Evolutionary conservation across 2,888 invertebrate genomes (phyloP), one percentile per base, ranked within the genome.

Genomic region (Lithophane semibrunnea): DNA sequence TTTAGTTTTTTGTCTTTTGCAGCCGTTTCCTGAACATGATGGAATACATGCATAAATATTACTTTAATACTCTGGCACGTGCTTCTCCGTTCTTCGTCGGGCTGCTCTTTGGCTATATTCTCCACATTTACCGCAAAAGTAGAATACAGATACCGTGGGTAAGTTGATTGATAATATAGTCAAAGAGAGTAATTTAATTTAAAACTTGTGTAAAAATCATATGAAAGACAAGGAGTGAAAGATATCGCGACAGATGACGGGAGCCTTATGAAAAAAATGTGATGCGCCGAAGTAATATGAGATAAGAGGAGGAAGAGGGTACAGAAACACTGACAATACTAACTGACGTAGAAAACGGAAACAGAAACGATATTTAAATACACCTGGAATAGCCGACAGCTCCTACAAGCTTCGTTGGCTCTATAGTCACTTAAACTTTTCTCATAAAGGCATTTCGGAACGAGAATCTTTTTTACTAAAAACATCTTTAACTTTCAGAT

Each of bases 71-170:
- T 5, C 63, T 94, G 16, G 89, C 91, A 0, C 85, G 94, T 65
- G 90, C 90, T 4, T 85, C 93, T 0, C 93, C 94, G 0, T 93
- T 93, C 79, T 92, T 93, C 49, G 92, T 94, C 4, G 94, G 94
- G 16, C 90, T 94, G 89, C 72, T 93, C 2, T 90, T 89, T 68
- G 94, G 94, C 13, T 94, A 94, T 54, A 42, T 92, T 9, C 86
- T 94, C 0, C 90, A 92, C 78, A 10, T 89, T 21, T 88, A 81
- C 68, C 89, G 89, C 44, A 88, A 88, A 16, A 89, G 84, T 52
- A 87, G 88, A 74, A 65, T 91, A 21, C 77, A 77, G 8, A 78
- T 93, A n/a, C 80, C 90, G 9, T 88, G 83, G 91, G 94, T 94
- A 88, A 87, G 91, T 64, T 49, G 2, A 21, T 21, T 56, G 9